Evolutionary conservation across 2,113 vertebrate species (phyloP).

Genomic region (Trichomycterus rosablanca): DNA sequence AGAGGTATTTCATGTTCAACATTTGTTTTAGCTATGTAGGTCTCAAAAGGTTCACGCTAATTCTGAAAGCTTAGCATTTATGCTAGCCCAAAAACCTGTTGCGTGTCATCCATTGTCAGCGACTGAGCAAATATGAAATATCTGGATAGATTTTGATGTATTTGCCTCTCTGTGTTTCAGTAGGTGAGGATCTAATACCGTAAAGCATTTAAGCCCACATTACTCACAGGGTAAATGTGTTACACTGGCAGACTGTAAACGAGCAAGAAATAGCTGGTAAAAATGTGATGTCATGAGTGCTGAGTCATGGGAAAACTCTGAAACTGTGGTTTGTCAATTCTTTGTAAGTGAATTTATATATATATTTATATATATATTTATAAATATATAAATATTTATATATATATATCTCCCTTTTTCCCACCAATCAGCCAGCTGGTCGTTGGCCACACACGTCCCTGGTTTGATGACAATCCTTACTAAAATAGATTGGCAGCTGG

Average conservation of each 20-base stretch:
- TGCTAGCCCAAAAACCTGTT: neutral
- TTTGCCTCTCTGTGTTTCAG: neutral
- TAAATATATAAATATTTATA: no score
- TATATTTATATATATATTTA: no score
- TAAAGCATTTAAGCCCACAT: neutral
- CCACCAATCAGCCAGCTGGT: no score
- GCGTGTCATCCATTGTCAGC: neutral
- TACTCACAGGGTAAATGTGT: slow-evolving; percentile 5
- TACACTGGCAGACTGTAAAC: neutral
- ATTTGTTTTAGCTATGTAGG: slow-evolving; percentile 19
- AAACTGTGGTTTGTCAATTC: neutral
- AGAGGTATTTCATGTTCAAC: slow-evolving; percentile 42
- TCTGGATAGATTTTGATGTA: slow-evolving; percentile 2
- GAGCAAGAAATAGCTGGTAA: no score
- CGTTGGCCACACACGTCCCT: no score
- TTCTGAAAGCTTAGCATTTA: neutral
- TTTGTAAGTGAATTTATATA: no score
- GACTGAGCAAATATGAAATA: slow-evolving; percentile 7
- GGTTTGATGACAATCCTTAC: neutral
- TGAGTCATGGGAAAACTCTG: neutral
- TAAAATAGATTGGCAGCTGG: slow-evolving; percentile 19
- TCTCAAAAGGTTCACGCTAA: slow-evolving; percentile 8
- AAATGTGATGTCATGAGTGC: neutral
- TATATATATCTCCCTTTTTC: no score
- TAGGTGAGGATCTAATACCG: neutral